A percentile compares a stretch with the other conserved stretches of the same genome.
Evolutionary conservation across 2,888 invertebrate species (phyloP).

Genomic region (Eristalis tenax): DNA sequence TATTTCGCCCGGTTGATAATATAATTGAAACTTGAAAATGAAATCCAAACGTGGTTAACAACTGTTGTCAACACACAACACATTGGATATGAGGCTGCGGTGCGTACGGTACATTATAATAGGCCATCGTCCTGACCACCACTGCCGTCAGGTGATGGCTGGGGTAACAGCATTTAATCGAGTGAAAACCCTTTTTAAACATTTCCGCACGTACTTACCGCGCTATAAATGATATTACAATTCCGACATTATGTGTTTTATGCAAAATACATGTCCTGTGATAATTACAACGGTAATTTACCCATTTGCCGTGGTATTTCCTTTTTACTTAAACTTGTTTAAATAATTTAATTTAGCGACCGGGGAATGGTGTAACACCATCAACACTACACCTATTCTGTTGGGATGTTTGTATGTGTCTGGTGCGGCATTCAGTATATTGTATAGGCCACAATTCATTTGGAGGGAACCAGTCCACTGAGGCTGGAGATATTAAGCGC

Average conservation of each 20-base stretch:
- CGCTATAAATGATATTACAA: conserved; percentile 67
- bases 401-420: background rate
- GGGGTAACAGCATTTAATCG: conserved; percentile 44
- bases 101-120: background rate
- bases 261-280: conserved; percentile 60
- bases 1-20: background rate
- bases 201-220: conserved; percentile 61
- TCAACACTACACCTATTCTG: conserved; percentile 3
- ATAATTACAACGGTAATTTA: conserved; percentile 69
- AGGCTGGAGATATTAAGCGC: background rate
- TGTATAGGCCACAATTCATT: conserved; percentile 13
- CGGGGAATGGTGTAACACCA: conserved; percentile 18
- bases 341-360: conserved; percentile 59
- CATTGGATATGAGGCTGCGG: background rate
- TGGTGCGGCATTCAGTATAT: background rate
- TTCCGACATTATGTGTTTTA: conserved; percentile 48
- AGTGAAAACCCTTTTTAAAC: conserved; percentile 50
- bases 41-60: conserved; percentile 25
- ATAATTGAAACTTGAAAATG: conserved; percentile 49
- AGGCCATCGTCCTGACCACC: conserved; percentile 20
- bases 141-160: conserved; percentile 13
- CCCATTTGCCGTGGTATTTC: conserved; percentile 54
- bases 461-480: conserved; percentile 19
- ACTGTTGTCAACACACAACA: conserved; percentile 35
- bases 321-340: conserved; percentile 25